These are phyloP conservation scores for Harlomillsia oculata DNA, from an alignment of 1,140 invertebrate species.

Conservation along the genomic window DNA sequence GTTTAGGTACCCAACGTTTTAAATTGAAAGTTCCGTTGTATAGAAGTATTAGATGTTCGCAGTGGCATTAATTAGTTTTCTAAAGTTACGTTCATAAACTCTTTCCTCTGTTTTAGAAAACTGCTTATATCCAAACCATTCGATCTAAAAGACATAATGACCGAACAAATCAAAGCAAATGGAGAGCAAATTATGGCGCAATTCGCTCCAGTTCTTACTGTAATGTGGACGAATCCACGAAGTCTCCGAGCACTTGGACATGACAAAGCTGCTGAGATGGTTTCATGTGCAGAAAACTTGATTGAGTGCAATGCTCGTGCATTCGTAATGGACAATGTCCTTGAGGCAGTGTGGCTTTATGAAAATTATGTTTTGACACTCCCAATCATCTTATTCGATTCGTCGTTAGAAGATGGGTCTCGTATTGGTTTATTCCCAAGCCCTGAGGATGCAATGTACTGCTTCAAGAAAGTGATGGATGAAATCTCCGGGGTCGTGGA, in stretches of 20 bases:
- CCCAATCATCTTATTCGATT: slow-evolving; percentile 27
- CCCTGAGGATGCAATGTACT: slow-evolving; percentile 25
- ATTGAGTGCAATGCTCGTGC: slow-evolving; percentile 14
- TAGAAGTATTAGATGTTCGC: too few species aligned
- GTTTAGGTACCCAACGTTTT: too few species aligned
- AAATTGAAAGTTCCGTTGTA: too few species aligned
- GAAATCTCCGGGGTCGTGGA: slow-evolving; percentile 22
- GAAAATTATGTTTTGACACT: slow-evolving; percentile 21
- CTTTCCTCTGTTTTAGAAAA: slow-evolving; percentile 3
- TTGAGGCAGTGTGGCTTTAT: slow-evolving; percentile 22
- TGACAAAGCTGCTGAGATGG: slow-evolving; percentile 3
- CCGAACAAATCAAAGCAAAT: slow-evolving; percentile 17
- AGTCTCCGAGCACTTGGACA: background rate
- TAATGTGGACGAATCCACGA: slow-evolving; percentile 17
- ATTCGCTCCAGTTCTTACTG: slow-evolving; percentile 14
- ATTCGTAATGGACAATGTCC: slow-evolving; percentile 16
- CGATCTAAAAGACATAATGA: slow-evolving; percentile 26
- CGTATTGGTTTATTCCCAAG: slow-evolving; percentile 16
- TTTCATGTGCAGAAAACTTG: slow-evolving; percentile 25
- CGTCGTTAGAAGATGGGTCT: slow-evolving; percentile 19
- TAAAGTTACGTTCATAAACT: too few species aligned
- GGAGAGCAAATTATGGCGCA: slow-evolving; percentile 27
- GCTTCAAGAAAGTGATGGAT: slow-evolving; percentile 30
- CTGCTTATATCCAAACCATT: slow-evolving; percentile 20
- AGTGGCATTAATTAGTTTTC: too few species aligned